Evolutionary conservation across 2,797 vertebrate species (phyloP).

Genomic region (Columba guinea): DNA sequence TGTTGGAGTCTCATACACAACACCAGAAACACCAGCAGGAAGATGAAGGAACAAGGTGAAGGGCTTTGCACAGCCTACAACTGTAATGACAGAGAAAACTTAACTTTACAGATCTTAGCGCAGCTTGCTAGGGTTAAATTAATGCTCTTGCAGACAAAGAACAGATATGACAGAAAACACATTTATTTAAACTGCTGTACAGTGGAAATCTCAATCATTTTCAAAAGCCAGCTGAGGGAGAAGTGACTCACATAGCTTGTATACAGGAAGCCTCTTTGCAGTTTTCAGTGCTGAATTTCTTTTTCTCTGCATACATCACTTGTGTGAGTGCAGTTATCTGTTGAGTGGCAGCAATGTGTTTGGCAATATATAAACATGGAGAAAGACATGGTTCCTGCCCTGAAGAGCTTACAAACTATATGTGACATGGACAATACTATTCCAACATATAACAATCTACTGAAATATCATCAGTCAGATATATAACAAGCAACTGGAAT

Average conservation of each 20-base stretch:
- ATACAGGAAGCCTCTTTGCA: neutral
- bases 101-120: neutral
- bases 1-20: neutral
- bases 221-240: constrained; percentile 48
- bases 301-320: neutral
- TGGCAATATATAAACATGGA: neutral
- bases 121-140: neutral
- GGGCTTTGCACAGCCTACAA: neutral
- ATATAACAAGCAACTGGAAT: constrained; percentile 12
- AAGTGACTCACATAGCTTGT: neutral
- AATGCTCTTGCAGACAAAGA: neutral
- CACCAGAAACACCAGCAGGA: neutral
- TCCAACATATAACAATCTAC: neutral
- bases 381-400: constrained; percentile 32
- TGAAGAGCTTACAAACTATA: constrained; percentile 10
- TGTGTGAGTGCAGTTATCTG: neutral
- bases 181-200: constrained; percentile 70
- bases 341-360: neutral
- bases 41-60: neutral
- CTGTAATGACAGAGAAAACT: neutral
- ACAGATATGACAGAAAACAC: neutral
- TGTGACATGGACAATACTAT: constrained; percentile 14
- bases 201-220: constrained; percentile 38
- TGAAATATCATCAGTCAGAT: neutral
- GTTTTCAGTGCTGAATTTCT: neutral